Evolutionary conservation across 2,797 vertebrate species (phyloP).

Genomic region (Dicrostonyx torquatus): DNA sequence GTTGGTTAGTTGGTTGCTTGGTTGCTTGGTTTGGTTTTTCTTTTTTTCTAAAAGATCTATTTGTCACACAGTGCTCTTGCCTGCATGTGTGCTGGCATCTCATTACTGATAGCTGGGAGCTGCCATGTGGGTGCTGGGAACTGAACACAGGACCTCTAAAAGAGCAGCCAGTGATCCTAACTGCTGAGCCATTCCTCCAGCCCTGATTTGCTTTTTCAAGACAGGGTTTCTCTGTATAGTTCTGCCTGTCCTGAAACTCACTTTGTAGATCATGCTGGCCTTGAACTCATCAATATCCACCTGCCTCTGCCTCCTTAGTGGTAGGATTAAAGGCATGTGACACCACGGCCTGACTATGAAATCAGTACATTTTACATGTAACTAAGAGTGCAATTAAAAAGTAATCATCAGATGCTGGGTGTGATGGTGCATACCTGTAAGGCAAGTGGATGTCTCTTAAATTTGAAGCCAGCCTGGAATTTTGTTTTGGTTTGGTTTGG

Average conservation of each 20-base stretch:
- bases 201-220: not conserved
- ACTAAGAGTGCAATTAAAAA: slow-evolving; percentile 38
- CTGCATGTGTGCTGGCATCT: no score
- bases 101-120: no score
- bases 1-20: not conserved
- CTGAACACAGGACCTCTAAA: no score
- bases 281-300: not conserved
- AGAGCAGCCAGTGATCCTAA: no score
- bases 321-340: not conserved
- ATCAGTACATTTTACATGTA: slow-evolving; percentile 30
- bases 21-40: not conserved
- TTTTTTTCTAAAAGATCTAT: no score
- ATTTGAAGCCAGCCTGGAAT: not conserved
- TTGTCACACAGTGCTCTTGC: no score
- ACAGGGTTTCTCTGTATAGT: not conserved
- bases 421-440: not conserved
- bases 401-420: not conserved
- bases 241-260: not conserved
- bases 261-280: not conserved
- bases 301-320: not conserved
- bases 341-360: not conserved
- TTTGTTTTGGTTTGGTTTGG: no score
- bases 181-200: no score
- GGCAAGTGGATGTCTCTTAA: not conserved
- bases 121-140: no score